Conservation (phyloP, 2,888 invertebrate species). For the Meliscaeva auricollis region DNA sequence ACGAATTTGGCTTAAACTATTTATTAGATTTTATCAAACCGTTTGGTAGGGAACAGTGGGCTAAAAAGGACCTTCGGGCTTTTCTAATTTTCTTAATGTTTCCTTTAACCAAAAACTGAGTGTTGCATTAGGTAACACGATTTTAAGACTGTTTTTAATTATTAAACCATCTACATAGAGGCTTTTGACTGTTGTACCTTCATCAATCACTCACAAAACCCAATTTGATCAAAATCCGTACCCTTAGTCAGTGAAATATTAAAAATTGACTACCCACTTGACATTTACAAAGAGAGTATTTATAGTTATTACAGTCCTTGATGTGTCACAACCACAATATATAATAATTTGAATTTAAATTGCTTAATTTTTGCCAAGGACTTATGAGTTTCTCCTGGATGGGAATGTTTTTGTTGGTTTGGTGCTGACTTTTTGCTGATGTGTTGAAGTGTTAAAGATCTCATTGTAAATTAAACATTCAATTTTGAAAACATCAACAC, state of each 20-base stretch:
- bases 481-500: slow-evolving; percentile 29
- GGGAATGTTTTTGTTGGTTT: background rate
- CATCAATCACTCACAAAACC: slow-evolving; percentile 7
- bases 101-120: too few species aligned
- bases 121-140: too few species aligned
- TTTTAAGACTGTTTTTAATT: too few species aligned
- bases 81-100: too few species aligned
- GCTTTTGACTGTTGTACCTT: too few species aligned
- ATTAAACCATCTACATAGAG: too few species aligned
- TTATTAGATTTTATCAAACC: too few species aligned
- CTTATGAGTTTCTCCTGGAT: background rate
- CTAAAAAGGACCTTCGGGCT: too few species aligned
- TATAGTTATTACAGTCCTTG: slow-evolving; percentile 2
- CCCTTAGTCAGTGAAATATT: background rate
- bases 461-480: slow-evolving; percentile 40
- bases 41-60: too few species aligned
- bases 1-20: too few species aligned
- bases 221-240: background rate
- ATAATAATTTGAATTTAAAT: slow-evolving; percentile 42
- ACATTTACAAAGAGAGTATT: slow-evolving; percentile 9
- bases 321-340: slow-evolving; percentile 13
- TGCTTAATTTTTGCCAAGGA: slow-evolving; percentile 24
- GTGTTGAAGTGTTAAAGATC: slow-evolving; percentile 5
- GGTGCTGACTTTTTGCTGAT: background rate
- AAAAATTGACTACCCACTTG: slow-evolving; percentile 1